Evolutionary conservation across 64 coral and sea anemone species (phyloP).

Genomic region (Pocillopora damicornis): DNA sequence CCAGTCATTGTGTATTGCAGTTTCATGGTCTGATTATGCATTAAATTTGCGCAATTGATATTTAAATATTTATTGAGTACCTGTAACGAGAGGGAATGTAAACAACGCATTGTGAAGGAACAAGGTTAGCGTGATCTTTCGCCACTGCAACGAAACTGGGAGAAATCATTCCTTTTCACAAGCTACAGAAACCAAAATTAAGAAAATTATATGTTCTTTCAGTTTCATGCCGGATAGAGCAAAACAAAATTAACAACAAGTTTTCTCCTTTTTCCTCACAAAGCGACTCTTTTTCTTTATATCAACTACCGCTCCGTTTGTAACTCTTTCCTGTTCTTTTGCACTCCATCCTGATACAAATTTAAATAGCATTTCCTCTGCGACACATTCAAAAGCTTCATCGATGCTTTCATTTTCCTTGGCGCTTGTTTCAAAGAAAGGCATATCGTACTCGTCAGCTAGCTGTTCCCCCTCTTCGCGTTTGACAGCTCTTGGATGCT

Average conservation of each 20-base stretch:
- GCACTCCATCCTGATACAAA: background rate
- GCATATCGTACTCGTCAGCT: slow-evolving; percentile 21
- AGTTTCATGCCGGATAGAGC: background rate
- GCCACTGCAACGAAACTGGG: background rate
- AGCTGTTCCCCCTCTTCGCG: slow-evolving; percentile 18
- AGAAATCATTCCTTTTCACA: background rate
- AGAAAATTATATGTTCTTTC: background rate
- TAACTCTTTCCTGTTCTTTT: background rate
- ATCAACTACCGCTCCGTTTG: background rate
- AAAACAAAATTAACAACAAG: background rate
- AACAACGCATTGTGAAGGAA: background rate
- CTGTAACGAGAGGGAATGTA: slow-evolving; percentile 4
- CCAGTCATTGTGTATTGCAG: background rate
- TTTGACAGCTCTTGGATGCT: slow-evolving; percentile 24
- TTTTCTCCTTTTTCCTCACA: background rate
- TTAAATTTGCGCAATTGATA: background rate
- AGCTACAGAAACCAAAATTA: background rate
- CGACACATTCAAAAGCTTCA: slow-evolving; percentile 1
- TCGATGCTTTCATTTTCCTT: slow-evolving; percentile 27
- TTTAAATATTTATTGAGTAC: slow-evolving; percentile 12
- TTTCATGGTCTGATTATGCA: background rate
- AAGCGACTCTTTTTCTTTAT: background rate
- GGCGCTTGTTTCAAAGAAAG: slow-evolving; percentile 34
- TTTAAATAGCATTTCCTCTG: background rate
- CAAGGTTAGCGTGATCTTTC: slow-evolving; percentile 1